Conservation (phyloP, 2,113 vertebrate genomes). For the Etheostoma cragini region DNA sequence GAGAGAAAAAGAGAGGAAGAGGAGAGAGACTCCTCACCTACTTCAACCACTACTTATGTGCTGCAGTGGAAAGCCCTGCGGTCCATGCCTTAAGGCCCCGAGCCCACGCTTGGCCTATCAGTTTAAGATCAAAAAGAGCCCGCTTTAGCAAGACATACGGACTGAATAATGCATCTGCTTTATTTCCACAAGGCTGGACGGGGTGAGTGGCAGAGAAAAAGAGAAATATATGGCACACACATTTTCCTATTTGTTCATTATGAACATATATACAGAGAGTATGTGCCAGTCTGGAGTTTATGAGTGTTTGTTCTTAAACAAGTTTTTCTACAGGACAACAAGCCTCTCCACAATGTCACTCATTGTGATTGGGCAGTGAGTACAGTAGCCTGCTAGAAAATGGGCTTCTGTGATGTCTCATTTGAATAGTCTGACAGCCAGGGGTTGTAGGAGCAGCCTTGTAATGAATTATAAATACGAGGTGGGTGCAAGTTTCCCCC, state of each 20-base stretch:
- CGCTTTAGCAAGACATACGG: conserved; percentile 81
- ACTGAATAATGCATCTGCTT: conserved; percentile 82
- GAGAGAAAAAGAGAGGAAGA: conserved; percentile 26
- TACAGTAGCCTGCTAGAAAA: conserved; percentile 58
- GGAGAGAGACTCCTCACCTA: conserved; percentile 56
- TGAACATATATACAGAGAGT: conserved; percentile 10
- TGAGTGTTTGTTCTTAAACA: conserved; percentile 31
- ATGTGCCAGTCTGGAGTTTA: conserved; percentile 6
- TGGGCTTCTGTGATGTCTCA: conserved; percentile 75
- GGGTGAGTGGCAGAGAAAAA: conserved; percentile 50
- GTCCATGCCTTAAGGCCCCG: conserved; percentile 77
- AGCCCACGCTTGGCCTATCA: conserved; percentile 82
- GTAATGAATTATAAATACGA: conserved; percentile 83
- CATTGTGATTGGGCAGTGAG: conserved; percentile 61
- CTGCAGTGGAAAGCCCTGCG: conserved; percentile 73
- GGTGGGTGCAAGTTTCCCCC: conserved; percentile 65
- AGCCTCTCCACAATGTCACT: conserved; percentile 54
- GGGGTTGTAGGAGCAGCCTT: conserved; percentile 71
- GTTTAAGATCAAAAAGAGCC: conserved; percentile 82
- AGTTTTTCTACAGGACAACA: conserved; percentile 38
- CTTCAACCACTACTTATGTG: conserved; percentile 61
- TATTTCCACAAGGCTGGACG: conserved; percentile 74
- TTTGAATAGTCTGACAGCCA: conserved; percentile 83
- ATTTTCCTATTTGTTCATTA: conserved; percentile 26
- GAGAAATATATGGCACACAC: conserved; percentile 13